phyloP scores from a whole-genome alignment of 2,113 vertebrate species.

The Mixornis gularis region DNA sequence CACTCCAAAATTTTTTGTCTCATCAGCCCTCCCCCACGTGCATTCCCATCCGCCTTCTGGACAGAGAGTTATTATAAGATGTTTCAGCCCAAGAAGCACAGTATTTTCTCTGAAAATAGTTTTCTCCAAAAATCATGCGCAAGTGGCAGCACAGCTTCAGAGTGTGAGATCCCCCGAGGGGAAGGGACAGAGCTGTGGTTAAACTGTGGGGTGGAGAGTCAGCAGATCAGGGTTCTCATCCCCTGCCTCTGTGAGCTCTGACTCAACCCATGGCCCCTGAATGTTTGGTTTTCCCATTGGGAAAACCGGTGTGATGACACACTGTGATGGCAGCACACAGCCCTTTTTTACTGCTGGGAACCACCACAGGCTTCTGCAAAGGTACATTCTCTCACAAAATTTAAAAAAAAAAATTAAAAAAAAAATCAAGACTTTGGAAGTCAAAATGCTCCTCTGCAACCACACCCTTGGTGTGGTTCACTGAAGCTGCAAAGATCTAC shows the following conservation, averaged over 20 bases:
- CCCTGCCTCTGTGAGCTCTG: neutral
- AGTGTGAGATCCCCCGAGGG: neutral
- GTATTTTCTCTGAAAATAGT: neutral
- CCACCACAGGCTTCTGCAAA: neutral
- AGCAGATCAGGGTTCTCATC: neutral
- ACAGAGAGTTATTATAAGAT: neutral
- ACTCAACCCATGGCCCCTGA: neutral
- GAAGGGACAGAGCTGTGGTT: neutral
- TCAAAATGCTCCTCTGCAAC: neutral
- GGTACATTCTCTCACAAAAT: neutral
- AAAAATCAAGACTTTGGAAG: neutral
- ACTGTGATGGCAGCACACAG: neutral
- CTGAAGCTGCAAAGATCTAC: neutral
- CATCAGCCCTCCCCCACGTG: neutral
- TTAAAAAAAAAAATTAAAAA: neutral
- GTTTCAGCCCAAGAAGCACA: neutral
- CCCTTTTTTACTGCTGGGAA: neutral
- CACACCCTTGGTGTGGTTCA: neutral
- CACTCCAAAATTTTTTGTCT: neutral
- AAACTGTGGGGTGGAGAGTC: neutral
- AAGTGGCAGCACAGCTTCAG: neutral
- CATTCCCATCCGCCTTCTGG: rapidly evolving
- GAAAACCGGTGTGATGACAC: neutral
- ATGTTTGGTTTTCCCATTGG: neutral
- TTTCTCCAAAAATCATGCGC: neutral